phyloP scores from a whole-genome alignment of 2,888 invertebrate species.

The Fissipunctia ypsillon region DNA sequence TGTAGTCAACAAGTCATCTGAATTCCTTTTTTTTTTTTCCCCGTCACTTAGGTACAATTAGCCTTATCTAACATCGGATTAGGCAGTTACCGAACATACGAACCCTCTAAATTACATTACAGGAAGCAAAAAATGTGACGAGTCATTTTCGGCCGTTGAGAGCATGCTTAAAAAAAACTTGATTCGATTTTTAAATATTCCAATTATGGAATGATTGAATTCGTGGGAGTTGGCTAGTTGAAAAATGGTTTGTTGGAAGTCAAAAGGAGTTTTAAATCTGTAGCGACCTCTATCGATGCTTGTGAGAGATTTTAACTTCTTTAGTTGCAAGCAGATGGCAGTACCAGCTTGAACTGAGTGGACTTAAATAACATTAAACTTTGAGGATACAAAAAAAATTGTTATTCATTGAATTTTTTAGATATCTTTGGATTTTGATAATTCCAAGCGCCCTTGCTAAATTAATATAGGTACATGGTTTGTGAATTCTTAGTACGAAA shows the following conservation, averaged over 20 bases:
- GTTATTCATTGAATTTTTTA: not conserved
- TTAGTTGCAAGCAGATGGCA: constrained; percentile 44
- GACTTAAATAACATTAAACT: not conserved
- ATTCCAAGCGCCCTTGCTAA: not conserved
- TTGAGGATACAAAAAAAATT: not conserved
- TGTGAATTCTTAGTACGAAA: not conserved
- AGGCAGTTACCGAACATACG: constrained; percentile 64
- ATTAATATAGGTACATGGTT: not conserved
- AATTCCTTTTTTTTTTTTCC: constrained; percentile 47
- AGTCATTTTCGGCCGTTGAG: constrained; percentile 64
- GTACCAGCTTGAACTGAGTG: not conserved
- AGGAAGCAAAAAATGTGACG: constrained; percentile 68
- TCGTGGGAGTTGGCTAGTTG: constrained; percentile 30
- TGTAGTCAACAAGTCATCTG: constrained; percentile 21
- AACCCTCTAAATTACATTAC: constrained; percentile 74
- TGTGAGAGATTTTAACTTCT: constrained; percentile 3
- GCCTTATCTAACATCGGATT: constrained; percentile 75
- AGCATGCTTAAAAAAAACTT: constrained; percentile 40
- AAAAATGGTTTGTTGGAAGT: constrained; percentile 10
- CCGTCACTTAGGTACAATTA: constrained; percentile 72
- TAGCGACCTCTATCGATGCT: constrained; percentile 51
- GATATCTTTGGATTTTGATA: not conserved
- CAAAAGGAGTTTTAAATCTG: not conserved
- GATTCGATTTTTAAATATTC: constrained; percentile 57
- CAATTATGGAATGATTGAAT: constrained; percentile 45